Evolutionary conservation across 2,113 vertebrate species (phyloP), one percentile per base, ranked within the genome.

Genomic region (Brachionichthys hirsutus): DNA sequence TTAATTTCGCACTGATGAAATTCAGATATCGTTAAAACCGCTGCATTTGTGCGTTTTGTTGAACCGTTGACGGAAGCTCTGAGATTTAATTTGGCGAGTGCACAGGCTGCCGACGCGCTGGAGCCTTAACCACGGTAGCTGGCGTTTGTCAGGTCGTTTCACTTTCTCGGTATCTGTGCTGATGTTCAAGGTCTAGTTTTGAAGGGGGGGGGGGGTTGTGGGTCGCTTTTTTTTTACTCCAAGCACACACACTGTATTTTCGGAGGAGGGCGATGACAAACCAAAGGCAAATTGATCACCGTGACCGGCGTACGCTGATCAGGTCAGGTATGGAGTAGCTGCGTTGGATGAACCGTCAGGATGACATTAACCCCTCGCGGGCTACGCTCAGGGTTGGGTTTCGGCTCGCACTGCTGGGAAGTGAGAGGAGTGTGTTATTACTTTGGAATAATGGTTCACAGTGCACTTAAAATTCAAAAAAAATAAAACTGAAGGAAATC

Each of bases 331-430:
- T 42, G 16, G 17, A 40, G 51, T 12, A 18, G 34, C 24, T 34
- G 24, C 8, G 24, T 30, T 30, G 24, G 24, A 30, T 30, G 24
- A 30, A 30, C 24, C 8, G 67, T 58, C 53, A 15, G 34, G 47
- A 58, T 12, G 22, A 44, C 16, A 17, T 43, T 2, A 61, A 56
- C 49, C 54, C 66, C 58, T 62, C 61, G 22, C 74, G 73, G 73
- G 82, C 72, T 77, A 69, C 86, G 81, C 84, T 84, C 73, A 14
- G 50, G 43, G 75, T 78, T 47, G 47, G 81, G 85, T 88, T 89
- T 85, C 75, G 62, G 85, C 88, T 89, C 87, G 83, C 87, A 87
- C 89, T 90, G 88, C 87, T 88, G 85, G 88, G 86, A 90, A 90
- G 89, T 91, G 89, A 88, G 89, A 90, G 85, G 78, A 89, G 78